Evolutionary conservation across 92 coral and sea anemone genomes (phyloP), one percentile per base, ranked within the genome.

Genomic region (Hydrozoanthus gracilis): DNA sequence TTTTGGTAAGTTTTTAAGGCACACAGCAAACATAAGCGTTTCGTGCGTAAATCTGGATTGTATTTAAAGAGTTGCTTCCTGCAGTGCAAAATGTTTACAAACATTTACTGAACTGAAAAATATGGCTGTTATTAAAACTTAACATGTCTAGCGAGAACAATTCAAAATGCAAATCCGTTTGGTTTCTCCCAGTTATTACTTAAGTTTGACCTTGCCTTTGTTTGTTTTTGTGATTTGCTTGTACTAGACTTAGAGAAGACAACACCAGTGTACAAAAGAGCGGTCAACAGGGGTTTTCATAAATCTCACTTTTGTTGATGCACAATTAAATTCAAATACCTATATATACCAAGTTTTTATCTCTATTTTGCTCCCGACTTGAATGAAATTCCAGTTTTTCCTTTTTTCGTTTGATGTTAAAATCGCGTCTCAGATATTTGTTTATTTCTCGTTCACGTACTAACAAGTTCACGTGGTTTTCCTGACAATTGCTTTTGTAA

Each of bases 171-270:
- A 15, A 73, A 49, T 51, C 6, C 55, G n/a, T 50, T 58, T 35
- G 44, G 73, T 15, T 17, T 27, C 27, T 35, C 44, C 27, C 44
- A 68, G 73, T 68, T 68, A 68, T 68, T 27, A 68, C 47, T 39
- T 68, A 27, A 27, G 73, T 18, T 48, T n/a, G 73, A 68, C 6
- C 2, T 62, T 20, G 3, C 12, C 47, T 68, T 14, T 68, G 73
- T 68, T 68, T 68, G 73, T 68, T 68, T 68, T 68, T 68, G 12
- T 15, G 12, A 35, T 68, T 45, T 68, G 73, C 72, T 18, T 46
- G 20, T 73, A 66, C 44, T 17, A 5, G 44, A 17, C 9, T 8
- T 48, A 7, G 14, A 73, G 67, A 75, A 47, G 15, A 64, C 55
- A 9, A 15, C 9, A 13, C 55, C 44, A 35, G n/a, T 64, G 47